These are phyloP conservation scores for Nineta flava DNA, from an alignment of 2,888 invertebrate genomes.

Conservation along the genomic window DNA sequence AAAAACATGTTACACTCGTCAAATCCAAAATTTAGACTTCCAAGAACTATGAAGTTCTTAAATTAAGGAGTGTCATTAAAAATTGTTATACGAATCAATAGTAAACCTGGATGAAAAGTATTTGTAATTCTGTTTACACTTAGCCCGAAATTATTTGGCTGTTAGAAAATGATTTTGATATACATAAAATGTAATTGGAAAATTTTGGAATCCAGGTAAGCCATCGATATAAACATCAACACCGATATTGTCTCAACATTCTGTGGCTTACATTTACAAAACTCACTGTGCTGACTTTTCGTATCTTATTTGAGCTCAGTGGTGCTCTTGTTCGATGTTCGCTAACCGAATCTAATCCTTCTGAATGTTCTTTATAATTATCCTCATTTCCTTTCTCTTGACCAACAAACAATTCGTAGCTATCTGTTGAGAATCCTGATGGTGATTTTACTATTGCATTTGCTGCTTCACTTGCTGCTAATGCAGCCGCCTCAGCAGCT, in stretches of 20 bases:
- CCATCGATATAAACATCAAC: background rate
- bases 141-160: too few species aligned
- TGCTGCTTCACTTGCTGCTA: slow-evolving; percentile 36
- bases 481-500: slow-evolving; percentile 37
- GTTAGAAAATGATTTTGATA: too few species aligned
- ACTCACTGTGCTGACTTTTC: slow-evolving; percentile 92
- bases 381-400: slow-evolving; percentile 78
- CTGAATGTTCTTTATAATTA: slow-evolving; percentile 71
- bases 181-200: too few species aligned
- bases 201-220: too few species aligned
- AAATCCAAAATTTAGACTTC: too few species aligned
- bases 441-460: slow-evolving; percentile 73
- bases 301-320: slow-evolving; percentile 46
- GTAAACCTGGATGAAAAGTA: too few species aligned
- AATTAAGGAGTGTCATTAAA: too few species aligned
- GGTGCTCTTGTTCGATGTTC: slow-evolving; percentile 48
- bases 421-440: slow-evolving; percentile 80
- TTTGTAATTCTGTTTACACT: too few species aligned
- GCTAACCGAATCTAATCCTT: slow-evolving; percentile 81
- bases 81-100: too few species aligned
- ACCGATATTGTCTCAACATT: slow-evolving; percentile 3
- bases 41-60: too few species aligned
- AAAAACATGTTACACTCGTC: too few species aligned
- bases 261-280: slow-evolving; percentile 8
- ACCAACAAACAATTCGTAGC: slow-evolving; percentile 81